A percentile compares a stretch with the other conserved stretches of the same genome.
phyloP scores from a whole-genome alignment of 1,140 invertebrate genomes.

The Aphelenchoides fujianensis region DNA sequence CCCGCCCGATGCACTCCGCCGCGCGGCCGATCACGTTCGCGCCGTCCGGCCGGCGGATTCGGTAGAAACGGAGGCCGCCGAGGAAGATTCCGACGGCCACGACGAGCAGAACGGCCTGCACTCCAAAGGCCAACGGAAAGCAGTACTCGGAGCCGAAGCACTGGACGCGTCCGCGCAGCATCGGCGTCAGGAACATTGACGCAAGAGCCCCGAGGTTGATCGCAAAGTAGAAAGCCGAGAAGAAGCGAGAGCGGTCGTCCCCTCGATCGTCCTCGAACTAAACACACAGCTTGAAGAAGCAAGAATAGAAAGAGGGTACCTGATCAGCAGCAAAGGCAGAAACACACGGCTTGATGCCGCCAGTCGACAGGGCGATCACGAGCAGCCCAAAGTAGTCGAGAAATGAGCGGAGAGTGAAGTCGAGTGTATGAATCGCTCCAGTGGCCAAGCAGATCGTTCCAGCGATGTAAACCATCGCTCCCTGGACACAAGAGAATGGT shows the following conservation, averaged over 20 bases:
- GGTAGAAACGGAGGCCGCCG: conserved; percentile 48
- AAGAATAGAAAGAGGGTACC: conserved; percentile 25
- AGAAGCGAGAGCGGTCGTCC: conserved; percentile 70
- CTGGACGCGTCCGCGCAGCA: conserved; percentile 61
- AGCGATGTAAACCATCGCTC: conserved; percentile 82
- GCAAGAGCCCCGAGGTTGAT: conserved; percentile 63
- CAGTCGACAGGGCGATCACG: conserved; percentile 82
- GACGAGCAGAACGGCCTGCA: conserved; percentile 64
- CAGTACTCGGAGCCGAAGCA: conserved; percentile 63
- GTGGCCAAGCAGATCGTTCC: conserved; percentile 81
- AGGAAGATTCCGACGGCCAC: conserved; percentile 62
- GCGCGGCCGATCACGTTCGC: conserved; percentile 54
- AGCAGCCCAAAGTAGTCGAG: conserved; percentile 65
- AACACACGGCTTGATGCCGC: conserved; percentile 96
- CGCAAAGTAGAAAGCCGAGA: conserved; percentile 69
- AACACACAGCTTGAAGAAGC: conserved; percentile 65
- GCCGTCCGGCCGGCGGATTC: conserved; percentile 47
- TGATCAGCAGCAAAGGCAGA: conserved; percentile 77
- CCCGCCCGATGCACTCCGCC: conserved; percentile 40
- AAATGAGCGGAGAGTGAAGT: conserved; percentile 64
- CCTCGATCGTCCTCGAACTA: conserved; percentile 59
- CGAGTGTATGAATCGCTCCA: conserved; percentile 65
- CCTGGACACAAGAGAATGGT: conserved; percentile 61
- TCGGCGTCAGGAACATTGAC: conserved; percentile 64
- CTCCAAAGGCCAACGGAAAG: conserved; percentile 63